Base-by-base conservation (phyloP, 2,797 vertebrate genomes). In the Cryptoprocta ferox region DNA sequence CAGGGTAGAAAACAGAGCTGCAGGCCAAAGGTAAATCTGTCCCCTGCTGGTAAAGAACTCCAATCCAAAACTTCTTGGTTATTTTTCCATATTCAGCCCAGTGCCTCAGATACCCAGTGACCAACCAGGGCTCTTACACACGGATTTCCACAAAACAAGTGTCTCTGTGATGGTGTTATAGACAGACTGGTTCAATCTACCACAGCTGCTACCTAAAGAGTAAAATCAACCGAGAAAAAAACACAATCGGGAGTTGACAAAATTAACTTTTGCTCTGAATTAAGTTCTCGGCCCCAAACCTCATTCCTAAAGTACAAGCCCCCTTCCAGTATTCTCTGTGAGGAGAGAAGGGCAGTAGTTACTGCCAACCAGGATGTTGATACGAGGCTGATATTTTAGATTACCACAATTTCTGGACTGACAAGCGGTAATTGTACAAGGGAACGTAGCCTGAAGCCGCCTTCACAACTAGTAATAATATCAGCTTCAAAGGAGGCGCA, bases 121-220 rank as follows among this genome's bases (percentile, higher is more conserved):
- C 48, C 56, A 89, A 75, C 6, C 39, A 59, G 75, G 73, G 66
- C n/a, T 30, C 71, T 42, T 50, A 79, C 1, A n/a, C 30, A 70
- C 80, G 89, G 86, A 88, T 76, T 94, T 94, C 90, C 75, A 81
- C n/a, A 87, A 21, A 56, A 82, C 94, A 75, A 32, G 37, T 37
- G 70, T 65, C 78, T 91, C 84, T 32, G 39, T 32, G 53, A 65
- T 1, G 48, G 42, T 35, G 32, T 79, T 93, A 76, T 0, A 76
- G 8, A 30, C 73, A 91, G 85, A 89, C 2, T 68, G 68, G 42
- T 70, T 59, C 70, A 75, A 71, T 39, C 87, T 35, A 73, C 37
- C 61, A 91, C 0, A 1, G 16, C 37, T 73, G 30, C 82, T 63
- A 79, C 21, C 63, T 30, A 79, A 88, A 97, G 95, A 81, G 75